Base-by-base conservation (phyloP, 2,113 vertebrate genomes). In the Malaclemys terrapin region DNA sequence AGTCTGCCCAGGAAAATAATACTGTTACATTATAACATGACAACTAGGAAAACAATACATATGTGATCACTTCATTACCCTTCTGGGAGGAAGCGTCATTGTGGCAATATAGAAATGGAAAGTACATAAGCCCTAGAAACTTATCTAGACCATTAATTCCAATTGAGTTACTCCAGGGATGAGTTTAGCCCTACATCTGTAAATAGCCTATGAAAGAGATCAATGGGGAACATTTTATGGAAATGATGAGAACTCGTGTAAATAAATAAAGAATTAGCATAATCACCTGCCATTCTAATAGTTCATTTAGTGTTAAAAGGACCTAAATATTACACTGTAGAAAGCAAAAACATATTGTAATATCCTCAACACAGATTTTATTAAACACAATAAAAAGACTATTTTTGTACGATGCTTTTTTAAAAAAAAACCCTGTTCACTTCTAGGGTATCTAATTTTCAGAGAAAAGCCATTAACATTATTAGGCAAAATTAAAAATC, bases 151-250 rank as follows among this genome's bases (percentile, higher is more conserved):
- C 89, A 50, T 50, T 96, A 83, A 88, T 91, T 96, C 95, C 96
- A 95, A 56, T 0, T 92, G 92, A 97, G 94, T 95, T 96, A 81
- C 76, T 83, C 57, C 88, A 92, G 85, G 92, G 96, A 97, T 93
- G 95, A 96, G 97, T 96, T 95, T 90, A 94, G 94, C 84, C 88
- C 84, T 31, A 81, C 87, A 91, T 92, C 96, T 95, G 90, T 93
- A 90, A 95, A 92, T 89, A 95, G 93, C 91, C 95, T 84, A 54
- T 49, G 89, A 95, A 97, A 95, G 38, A 84, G 72, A 42, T 1
- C 95, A 96, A 95, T 88, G 89, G 84, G 65, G 65, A 95, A 69
- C 92, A 81, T 75, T 84, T 94, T 54, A 92, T 29, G n/a, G 95
- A 92, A 96, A 97, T 45, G 27, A 62, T 75, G 90, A 81, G 56